Percentiles rank a stretch among this genome's conserved stretches.
These are phyloP conservation scores for Heliconius melpomene DNA, from an alignment of 1,140 invertebrate genomes.

Conservation along the genomic window DNA sequence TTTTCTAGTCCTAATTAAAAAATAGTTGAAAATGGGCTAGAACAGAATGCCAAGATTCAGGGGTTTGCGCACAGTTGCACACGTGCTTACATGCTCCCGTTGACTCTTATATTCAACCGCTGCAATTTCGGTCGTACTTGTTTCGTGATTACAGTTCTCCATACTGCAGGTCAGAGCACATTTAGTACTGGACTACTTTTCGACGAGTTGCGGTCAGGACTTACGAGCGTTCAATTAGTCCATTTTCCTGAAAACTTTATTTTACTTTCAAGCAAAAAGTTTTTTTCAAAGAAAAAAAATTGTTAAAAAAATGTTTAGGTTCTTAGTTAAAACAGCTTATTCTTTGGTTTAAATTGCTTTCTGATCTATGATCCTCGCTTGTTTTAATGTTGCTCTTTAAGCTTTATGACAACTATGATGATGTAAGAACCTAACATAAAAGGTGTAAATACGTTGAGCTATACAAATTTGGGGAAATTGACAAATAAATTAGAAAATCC, in stretches of 20 bases:
- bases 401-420: neutral
- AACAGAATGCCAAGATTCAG: neutral
- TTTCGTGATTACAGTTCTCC: conserved; percentile 26
- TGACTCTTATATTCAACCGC: conserved; percentile 4
- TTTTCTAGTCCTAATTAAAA: neutral
- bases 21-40: too few relatives aligned
- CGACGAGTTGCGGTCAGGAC: conserved; percentile 28
- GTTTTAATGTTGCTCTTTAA: neutral
- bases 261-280: neutral
- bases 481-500: neutral
- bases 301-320: neutral
- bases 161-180: conserved; percentile 36
- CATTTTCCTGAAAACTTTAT: neutral
- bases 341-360: neutral
- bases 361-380: neutral
- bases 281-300: neutral
- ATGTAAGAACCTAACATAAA: neutral
- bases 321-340: neutral
- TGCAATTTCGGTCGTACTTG: conserved; percentile 22
- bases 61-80: neutral
- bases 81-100: conserved; percentile 13
- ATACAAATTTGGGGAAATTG: neutral
- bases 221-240: conserved; percentile 11
- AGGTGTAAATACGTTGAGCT: neutral
- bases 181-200: conserved; percentile 33